Evolutionary conservation across 2,797 vertebrate species (phyloP).

Genomic region (Pogonophryne albipinna): DNA sequence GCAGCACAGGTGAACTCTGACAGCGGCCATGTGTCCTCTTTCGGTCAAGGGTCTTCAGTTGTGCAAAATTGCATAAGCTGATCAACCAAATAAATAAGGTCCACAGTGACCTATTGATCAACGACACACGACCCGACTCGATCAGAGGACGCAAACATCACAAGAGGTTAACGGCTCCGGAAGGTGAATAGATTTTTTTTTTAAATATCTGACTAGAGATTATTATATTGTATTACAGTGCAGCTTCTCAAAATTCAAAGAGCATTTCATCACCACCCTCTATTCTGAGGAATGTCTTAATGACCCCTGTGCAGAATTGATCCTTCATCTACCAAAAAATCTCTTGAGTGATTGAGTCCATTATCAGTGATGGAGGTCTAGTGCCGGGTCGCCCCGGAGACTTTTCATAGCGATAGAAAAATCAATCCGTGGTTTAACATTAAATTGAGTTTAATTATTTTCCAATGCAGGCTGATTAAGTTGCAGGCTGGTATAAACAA

Average conservation of each 20-base stretch:
- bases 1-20: slow-evolving; percentile 24
- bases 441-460: slow-evolving; percentile 41
- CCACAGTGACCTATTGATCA: slow-evolving; percentile 32
- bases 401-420: slow-evolving; percentile 18
- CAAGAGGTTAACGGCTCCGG: slow-evolving; percentile 35
- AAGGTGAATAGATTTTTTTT: slow-evolving; percentile 35
- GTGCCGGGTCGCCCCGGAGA: slow-evolving; percentile 13
- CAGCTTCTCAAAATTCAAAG: slow-evolving; percentile 10
- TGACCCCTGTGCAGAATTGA: slow-evolving; percentile 32
- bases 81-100: slow-evolving; percentile 27
- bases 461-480: slow-evolving; percentile 13
- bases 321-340: slow-evolving; percentile 5
- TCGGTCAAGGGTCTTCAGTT: slow-evolving; percentile 13
- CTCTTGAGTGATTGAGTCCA: slow-evolving; percentile 43
- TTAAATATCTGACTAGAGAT: slow-evolving; percentile 42
- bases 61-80: background rate
- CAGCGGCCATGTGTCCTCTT: slow-evolving; percentile 1
- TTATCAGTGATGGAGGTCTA: slow-evolving; percentile 44
- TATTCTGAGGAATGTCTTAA: slow-evolving; percentile 36
- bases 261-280: slow-evolving; percentile 27
- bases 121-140: slow-evolving; percentile 6
- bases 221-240: slow-evolving; percentile 18
- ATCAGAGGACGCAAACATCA: slow-evolving; percentile 9
- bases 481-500: slow-evolving; percentile 1
- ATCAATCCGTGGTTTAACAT: slow-evolving; percentile 11